Conservation (phyloP, 2,797 vertebrate species). For the Neopelma chrysocephalum region DNA sequence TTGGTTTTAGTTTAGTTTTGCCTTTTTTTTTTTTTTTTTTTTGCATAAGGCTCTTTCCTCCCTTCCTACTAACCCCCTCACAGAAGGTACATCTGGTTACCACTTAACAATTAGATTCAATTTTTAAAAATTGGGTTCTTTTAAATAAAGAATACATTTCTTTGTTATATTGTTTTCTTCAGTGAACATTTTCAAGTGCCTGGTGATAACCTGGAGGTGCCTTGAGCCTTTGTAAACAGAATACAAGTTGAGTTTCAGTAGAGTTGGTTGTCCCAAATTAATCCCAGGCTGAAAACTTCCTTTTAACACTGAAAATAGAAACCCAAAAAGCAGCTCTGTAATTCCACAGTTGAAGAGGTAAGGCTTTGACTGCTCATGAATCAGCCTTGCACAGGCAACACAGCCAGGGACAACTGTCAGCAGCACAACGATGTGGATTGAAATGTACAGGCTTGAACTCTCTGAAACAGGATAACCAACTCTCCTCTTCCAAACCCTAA, state of each 20-base stretch:
- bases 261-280: neutral
- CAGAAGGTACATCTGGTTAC: neutral
- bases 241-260: neutral
- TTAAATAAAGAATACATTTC: neutral
- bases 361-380: neutral
- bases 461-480: neutral
- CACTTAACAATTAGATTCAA: neutral
- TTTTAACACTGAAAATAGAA: constrained; percentile 14
- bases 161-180: neutral
- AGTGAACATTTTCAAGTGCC: neutral
- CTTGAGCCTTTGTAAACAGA: neutral
- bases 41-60: neutral
- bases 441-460: neutral
- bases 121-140: neutral
- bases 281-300: neutral
- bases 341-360: neutral
- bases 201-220: neutral
- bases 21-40: neutral
- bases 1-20: neutral
- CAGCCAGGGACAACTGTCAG: neutral
- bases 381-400: neutral
- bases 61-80: neutral
- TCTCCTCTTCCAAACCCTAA: neutral
- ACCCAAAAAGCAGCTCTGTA: neutral
- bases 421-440: fast-evolving